Evolutionary conservation across 53 echinoderm and acorn worm species (phyloP), one percentile per base, ranked within the genome.

Genomic region (Crossaster papposus): DNA sequence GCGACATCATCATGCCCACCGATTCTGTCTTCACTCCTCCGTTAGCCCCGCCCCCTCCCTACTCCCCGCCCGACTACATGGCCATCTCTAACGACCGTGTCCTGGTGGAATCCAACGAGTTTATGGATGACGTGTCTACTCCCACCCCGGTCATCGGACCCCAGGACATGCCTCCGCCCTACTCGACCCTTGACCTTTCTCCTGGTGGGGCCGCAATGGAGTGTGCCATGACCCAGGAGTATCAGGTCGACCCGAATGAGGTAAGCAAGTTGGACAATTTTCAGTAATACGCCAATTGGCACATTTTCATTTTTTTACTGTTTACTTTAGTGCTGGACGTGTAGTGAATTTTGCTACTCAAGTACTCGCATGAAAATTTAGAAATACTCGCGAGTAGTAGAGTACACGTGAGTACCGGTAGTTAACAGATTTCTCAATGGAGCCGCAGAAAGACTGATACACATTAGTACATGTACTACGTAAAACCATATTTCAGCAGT

Each of bases 21-120:
- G 95, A 95, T 76, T 83, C 95, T 15, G 63, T 95, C 68, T 95
- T 95, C 90, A 95, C 95, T 53, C 95, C 95, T 22, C 95, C 95
- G 11, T 62, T 93, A 1, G 94, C 94, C 14, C 95, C 95, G 24
- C 95, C 95, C 35, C 95, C 95, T 12, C 95, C 95, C 7, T 95
- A 95, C 83, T 95, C 95, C 35, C 95, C 95, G 2, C 95, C 95
- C 2, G 95, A 95, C 38, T 95, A 95, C 90, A 90, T 88, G 0
- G 94, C 92, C 53, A 95, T 95, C 74, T 93, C 95, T 62, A 93
- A 93, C 75, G 95, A 95, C 79, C 92, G 94, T n/a, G 89, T 95
- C 62, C 88, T 95, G 76, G 72, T 95, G 52, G 95, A 95, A 37
- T 87, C 92, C 14, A 83, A 90, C 29, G 95, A 93, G 65, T 94